Base-by-base conservation (phyloP, 1,140 invertebrate genomes). In the Lethocerus indicus region DNA sequence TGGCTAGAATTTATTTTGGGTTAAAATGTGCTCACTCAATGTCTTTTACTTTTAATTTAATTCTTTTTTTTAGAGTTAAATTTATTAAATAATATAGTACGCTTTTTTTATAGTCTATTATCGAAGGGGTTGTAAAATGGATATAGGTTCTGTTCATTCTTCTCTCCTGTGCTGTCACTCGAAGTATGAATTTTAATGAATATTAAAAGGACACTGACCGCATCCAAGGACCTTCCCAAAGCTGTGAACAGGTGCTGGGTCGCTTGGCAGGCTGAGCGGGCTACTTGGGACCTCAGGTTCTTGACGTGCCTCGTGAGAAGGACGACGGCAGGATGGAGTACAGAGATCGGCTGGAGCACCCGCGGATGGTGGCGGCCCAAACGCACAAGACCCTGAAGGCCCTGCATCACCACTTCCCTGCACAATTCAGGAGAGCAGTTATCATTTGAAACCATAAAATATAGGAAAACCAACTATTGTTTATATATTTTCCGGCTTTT, bases 261-360 rank as follows among this genome's bases (percentile, higher is more conserved):
- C 5, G 83, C 76, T 36, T 78, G 71, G 59, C 91, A 92, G 5
- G 89, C 86, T 13, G 80, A 74, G 52, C 90, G 71, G 0, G 88
- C 78, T 0, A 96, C 91, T 64, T 92, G 87, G 0, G 91, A 94
- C 5, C 92, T 70, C 21, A 95, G 68, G 65, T 90, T 94, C 41
- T 75, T 78, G 18, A 91, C 78, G 55, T 94, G 87, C 43, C 74
- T 72, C 1, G 83, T 74, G 1, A 91, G 60, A 26, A 76, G 67
- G 25, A 87, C 67, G 27, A 78, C 77, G 21, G 86, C 70, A 47
- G 70, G 74, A 66, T 72, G 75, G 9, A 72, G 59, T 36, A 87
- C 79, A 0, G 77, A 70, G n/a, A n/a, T n/a, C n/a, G n/a, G n/a
- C n/a, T n/a, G n/a, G n/a, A n/a, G n/a, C n/a, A n/a, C n/a, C n/a